Percentiles rank a stretch among this genome's conserved stretches.
phyloP scores from a whole-genome alignment of 2,888 invertebrate genomes.

The Caenorhabditis sp. region DNA sequence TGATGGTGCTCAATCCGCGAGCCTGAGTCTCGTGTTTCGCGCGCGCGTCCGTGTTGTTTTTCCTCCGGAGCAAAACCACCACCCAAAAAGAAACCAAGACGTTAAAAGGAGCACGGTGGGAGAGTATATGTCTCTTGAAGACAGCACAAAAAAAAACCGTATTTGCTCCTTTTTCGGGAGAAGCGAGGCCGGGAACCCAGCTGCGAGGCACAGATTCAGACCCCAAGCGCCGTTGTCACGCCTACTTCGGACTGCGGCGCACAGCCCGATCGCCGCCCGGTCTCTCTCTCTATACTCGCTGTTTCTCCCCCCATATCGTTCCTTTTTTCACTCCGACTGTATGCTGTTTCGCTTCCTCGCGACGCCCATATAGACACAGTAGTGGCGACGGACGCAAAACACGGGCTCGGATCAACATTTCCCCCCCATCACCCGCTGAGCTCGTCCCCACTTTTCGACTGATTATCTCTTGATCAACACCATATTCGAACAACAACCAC shows the following conservation, averaged over 20 bases:
- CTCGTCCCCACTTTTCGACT: slow-evolving; percentile 43
- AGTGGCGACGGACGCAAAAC: slow-evolving; percentile 63
- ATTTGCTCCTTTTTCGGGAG: slow-evolving; percentile 54
- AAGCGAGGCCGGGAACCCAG: background rate
- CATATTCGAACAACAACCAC: slow-evolving; percentile 29
- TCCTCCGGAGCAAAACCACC: slow-evolving; percentile 31
- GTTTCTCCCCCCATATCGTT: slow-evolving; percentile 24
- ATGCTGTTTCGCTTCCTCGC: slow-evolving; percentile 60
- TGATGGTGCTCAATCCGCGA: slow-evolving; percentile 49
- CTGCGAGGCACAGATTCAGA: slow-evolving; percentile 33
- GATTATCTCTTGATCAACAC: slow-evolving; percentile 40
- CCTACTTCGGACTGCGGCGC: slow-evolving; percentile 55
- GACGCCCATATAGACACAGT: slow-evolving; percentile 62
- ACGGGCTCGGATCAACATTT: slow-evolving; percentile 57
- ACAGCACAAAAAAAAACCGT: slow-evolving; percentile 35
- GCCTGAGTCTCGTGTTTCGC: slow-evolving; percentile 61
- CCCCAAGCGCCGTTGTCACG: slow-evolving; percentile 36
- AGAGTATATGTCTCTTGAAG: slow-evolving; percentile 33
- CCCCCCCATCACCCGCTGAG: slow-evolving; percentile 18
- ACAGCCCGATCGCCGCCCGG: slow-evolving; percentile 30
- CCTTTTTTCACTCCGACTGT: slow-evolving; percentile 41
- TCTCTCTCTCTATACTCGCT: slow-evolving; percentile 13
- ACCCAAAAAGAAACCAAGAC: slow-evolving; percentile 29
- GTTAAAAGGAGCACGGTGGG: slow-evolving; percentile 5
- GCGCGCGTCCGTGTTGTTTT: slow-evolving; percentile 51